Evolutionary conservation across 2,888 invertebrate species (phyloP).

Genomic region (Geotrupes spiniger): DNA sequence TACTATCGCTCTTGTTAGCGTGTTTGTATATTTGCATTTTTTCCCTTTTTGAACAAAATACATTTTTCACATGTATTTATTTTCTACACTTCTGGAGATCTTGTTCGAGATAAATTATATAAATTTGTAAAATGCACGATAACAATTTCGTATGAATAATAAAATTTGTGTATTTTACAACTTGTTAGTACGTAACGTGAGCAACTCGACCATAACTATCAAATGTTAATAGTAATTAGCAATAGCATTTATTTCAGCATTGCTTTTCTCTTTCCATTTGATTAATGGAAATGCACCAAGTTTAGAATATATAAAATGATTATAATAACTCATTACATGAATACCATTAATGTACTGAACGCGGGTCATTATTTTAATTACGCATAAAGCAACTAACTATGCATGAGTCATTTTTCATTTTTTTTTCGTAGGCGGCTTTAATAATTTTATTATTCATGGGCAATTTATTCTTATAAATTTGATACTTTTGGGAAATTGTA

Average conservation of each 20-base stretch:
- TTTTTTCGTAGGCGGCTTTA: too few species aligned
- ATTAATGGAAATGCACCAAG: background rate
- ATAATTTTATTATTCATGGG: too few species aligned
- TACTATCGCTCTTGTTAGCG: too few species aligned
- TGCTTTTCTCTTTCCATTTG: background rate
- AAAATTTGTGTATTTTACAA: constrained; percentile 13
- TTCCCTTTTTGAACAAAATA: too few species aligned
- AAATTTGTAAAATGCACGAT: constrained; percentile 6
- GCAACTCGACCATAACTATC: constrained; percentile 20
- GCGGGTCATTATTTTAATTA: too few species aligned
- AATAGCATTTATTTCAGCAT: constrained; percentile 15
- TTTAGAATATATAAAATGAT: background rate
- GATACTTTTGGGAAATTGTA: too few species aligned
- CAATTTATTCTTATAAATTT: too few species aligned
- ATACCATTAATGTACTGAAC: background rate
- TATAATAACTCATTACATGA: constrained; percentile 3
- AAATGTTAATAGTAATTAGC: constrained; percentile 21
- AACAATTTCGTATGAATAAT: constrained; percentile 4
- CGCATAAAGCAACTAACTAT: too few species aligned
- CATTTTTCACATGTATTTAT: too few species aligned
- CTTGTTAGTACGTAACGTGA: constrained; percentile 15
- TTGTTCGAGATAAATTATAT: background rate
- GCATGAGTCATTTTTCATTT: too few species aligned
- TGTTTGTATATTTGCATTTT: too few species aligned
- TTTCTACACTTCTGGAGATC: background rate